These are phyloP conservation scores for western clawed frog (Xenopus tropicalis) DNA, from an alignment of 2,113 vertebrate species.

Conservation along the genomic window DNA sequence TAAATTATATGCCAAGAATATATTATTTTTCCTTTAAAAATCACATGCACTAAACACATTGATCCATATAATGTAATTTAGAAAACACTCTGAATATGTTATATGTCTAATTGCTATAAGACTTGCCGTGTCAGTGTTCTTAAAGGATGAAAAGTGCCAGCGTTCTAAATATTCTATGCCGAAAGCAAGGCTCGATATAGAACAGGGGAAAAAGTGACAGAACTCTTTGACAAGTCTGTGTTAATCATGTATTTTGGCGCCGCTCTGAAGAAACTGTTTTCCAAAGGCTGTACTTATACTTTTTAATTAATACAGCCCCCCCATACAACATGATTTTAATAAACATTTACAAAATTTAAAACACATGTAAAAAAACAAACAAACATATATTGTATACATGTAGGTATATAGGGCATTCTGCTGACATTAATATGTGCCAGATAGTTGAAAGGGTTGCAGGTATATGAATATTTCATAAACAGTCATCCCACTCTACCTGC, in stretches of 20 bases:
- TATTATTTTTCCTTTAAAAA: too few species aligned
- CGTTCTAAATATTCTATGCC: neutral
- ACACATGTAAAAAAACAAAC: neutral
- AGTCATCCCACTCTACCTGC: slow-evolving; percentile 16
- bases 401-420: neutral
- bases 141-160: neutral
- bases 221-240: neutral
- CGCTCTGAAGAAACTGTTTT: neutral
- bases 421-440: slow-evolving; percentile 27
- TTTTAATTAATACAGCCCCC: neutral
- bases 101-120: neutral
- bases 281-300: neutral
- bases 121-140: neutral
- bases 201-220: neutral
- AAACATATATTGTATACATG: too few species aligned
- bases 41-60: too few species aligned
- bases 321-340: neutral
- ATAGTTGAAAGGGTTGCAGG: slow-evolving; percentile 30
- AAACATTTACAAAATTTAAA: too few species aligned
- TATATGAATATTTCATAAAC: slow-evolving; percentile 35
- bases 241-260: neutral
- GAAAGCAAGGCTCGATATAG: neutral
- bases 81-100: neutral
- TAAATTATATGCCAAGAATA: too few species aligned
- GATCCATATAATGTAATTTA: too few species aligned